Base-by-base conservation (phyloP, 2,888 invertebrate genomes). In the Cybosia mesomella region DNA sequence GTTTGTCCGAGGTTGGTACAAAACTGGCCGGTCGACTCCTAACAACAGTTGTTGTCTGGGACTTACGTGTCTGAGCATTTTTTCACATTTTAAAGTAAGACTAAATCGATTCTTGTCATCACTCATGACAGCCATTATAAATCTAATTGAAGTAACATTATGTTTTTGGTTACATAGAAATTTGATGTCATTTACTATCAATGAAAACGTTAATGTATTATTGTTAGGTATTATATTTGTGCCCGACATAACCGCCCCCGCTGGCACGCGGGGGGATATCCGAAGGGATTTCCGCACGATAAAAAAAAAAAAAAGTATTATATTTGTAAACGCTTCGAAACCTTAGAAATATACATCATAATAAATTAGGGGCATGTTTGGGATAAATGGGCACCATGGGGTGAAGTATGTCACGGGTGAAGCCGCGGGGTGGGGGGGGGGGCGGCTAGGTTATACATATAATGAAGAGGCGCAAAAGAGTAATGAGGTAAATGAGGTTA, bases 401-500 rank as follows among this genome's bases (percentile, higher is more conserved):
- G n/a, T n/a, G n/a, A n/a, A n/a, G n/a, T n/a, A n/a, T n/a, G n/a
- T n/a, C n/a, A n/a, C n/a, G n/a, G n/a, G n/a, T n/a, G n/a, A n/a
- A n/a, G n/a, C n/a, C n/a, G n/a, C n/a, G n/a, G n/a, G n/a, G n/a
- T n/a, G n/a, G n/a, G n/a, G n/a, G n/a, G n/a, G n/a, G n/a, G n/a
- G n/a, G n/a, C n/a, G n/a, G n/a, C n/a, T n/a, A n/a, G n/a, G n/a
- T n/a, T n/a, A n/a, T 18, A 43, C 43, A 18, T 43, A 43, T 58
- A 58, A 58, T 32, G 11, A 32, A n/a, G n/a, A 34, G 34, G n/a
- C n/a, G 15, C n/a, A 58, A 57, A 32, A 34, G 11, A 34, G 15
- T 58, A 64, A 36, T 63, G 39, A n/a, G 13, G 9, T 24, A 36
- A 64, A 36, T 63, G 39, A n/a, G 13, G 9, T 24, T 28, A 53